A percentile compares a stretch with the other conserved stretches of the same genome.
Conservation (phyloP, 2,797 vertebrate species). For the Sciaenops ocellatus region DNA sequence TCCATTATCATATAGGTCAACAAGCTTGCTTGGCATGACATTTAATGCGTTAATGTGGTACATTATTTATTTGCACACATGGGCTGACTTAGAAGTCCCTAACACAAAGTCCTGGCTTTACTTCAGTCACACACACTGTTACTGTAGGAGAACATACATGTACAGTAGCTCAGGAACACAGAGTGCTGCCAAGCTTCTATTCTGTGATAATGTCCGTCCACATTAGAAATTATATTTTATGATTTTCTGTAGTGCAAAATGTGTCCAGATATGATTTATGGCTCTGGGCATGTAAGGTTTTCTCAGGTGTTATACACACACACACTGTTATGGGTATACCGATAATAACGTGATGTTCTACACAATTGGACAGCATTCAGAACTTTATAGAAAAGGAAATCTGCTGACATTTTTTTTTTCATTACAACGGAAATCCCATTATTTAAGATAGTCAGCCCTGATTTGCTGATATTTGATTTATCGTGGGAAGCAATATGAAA, state of each 20-base stretch:
- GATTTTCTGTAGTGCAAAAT: slow-evolving; percentile 42
- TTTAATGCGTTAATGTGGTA: not conserved
- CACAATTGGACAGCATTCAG: slow-evolving; percentile 17
- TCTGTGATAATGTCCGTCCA: slow-evolving; percentile 57
- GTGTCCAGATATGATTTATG: slow-evolving; percentile 63
- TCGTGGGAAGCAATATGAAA: not conserved
- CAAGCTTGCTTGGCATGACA: slow-evolving; percentile 11
- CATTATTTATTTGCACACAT: slow-evolving; percentile 50
- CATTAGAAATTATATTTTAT: slow-evolving; percentile 55
- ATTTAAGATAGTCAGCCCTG: not conserved
- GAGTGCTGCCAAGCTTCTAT: slow-evolving; percentile 50
- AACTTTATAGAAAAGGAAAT: not conserved
- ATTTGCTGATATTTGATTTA: slow-evolving; percentile 15
- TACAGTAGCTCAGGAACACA: slow-evolving; percentile 37
- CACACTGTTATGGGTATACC: not conserved
- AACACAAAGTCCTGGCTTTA: slow-evolving; percentile 28
- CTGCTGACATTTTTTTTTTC: not conserved
- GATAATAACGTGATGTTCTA: slow-evolving; percentile 6
- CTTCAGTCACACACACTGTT: slow-evolving; percentile 39
- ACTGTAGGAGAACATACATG: slow-evolving; percentile 32
- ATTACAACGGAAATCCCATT: slow-evolving; percentile 16
- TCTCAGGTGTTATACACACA: slow-evolving; percentile 5
- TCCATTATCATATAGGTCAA: slow-evolving; percentile 19
- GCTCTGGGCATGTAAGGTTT: slow-evolving; percentile 31
- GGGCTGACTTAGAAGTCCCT: slow-evolving; percentile 30